These are phyloP conservation scores for Heliconius sara DNA, from an alignment of 2,888 invertebrate genomes.

Conservation along the genomic window DNA sequence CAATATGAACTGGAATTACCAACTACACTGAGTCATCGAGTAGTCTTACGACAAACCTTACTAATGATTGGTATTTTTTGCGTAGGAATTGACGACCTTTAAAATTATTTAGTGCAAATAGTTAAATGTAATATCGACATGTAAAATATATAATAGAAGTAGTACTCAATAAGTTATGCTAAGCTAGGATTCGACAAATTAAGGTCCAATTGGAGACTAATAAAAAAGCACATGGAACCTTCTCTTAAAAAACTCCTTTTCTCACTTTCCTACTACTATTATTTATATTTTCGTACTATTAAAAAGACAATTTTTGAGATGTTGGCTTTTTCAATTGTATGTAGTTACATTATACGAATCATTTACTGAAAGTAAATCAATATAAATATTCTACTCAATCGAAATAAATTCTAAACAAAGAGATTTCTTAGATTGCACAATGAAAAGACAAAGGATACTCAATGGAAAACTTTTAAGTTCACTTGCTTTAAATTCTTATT, in stretches of 20 bases:
- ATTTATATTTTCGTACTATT: no score
- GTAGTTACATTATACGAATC: no score
- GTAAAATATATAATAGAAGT: background rate
- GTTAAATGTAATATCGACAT: background rate
- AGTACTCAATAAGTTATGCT: no score
- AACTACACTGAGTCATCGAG: background rate
- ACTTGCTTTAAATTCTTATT: constrained; percentile 1
- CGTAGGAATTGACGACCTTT: background rate
- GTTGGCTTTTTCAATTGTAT: no score
- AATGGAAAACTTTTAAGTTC: background rate
- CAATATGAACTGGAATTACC: constrained; percentile 13
- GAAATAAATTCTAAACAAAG: background rate
- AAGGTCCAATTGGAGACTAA: no score
- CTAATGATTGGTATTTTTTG: constrained; percentile 1
- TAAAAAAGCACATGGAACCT: no score
- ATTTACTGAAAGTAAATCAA: background rate
- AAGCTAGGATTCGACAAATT: no score
- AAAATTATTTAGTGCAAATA: background rate
- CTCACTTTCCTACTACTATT: no score
- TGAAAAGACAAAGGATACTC: background rate
- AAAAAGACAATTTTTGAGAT: no score
- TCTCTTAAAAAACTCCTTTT: no score
- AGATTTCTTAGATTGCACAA: background rate
- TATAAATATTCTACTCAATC: background rate
- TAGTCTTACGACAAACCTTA: background rate